These are phyloP conservation scores for Apocheima hispidaria DNA, from an alignment of 2,888 invertebrate species.

Conservation along the genomic window DNA sequence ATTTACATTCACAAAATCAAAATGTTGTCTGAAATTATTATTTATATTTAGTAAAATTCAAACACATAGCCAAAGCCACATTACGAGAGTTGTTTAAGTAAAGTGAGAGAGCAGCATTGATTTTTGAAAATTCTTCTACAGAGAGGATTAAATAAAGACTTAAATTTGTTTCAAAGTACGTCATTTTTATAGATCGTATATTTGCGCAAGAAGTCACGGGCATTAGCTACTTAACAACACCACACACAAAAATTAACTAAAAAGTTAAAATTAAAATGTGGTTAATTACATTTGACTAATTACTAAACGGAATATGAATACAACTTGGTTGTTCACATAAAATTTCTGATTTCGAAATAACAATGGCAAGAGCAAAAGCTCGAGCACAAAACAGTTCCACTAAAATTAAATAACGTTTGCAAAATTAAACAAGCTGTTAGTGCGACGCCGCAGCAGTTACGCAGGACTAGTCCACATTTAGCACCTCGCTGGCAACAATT, in stretches of 20 bases:
- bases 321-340: neutral
- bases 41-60: too few relatives aligned
- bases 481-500: slow-evolving; percentile 62
- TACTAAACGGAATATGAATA: neutral
- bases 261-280: neutral
- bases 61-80: too few relatives aligned
- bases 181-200: too few relatives aligned
- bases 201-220: too few relatives aligned
- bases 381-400: slow-evolving; percentile 38
- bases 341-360: slow-evolving; percentile 4
- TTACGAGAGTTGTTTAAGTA: too few relatives aligned
- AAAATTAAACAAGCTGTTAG: slow-evolving; percentile 74
- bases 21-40: too few relatives aligned
- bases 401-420: slow-evolving; percentile 76
- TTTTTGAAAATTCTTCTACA: too few relatives aligned
- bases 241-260: neutral
- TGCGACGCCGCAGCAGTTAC: slow-evolving; percentile 61
- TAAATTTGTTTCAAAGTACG: too few relatives aligned
- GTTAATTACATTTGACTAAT: neutral
- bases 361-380: slow-evolving; percentile 1
- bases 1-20: too few relatives aligned
- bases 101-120: too few relatives aligned
- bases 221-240: too few relatives aligned
- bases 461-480: slow-evolving; percentile 61
- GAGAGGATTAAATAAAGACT: too few relatives aligned